These are phyloP conservation scores for Mus pahari DNA, from an alignment of 2,113 vertebrate genomes.

Conservation along the genomic window DNA sequence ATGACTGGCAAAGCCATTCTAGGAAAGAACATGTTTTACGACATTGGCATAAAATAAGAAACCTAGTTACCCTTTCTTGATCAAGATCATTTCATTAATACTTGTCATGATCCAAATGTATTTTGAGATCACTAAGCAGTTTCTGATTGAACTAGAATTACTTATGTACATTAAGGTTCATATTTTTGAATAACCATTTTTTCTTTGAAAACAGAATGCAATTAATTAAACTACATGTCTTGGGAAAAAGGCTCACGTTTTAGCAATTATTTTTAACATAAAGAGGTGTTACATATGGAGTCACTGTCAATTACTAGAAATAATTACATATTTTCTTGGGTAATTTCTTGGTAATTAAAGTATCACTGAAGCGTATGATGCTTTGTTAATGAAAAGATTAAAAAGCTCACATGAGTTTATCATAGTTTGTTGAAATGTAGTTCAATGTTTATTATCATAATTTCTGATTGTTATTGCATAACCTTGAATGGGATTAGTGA, in stretches of 20 bases:
- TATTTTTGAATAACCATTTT: conserved; percentile 57
- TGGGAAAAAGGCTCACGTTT: conserved; percentile 20
- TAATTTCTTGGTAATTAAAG: conserved; percentile 83
- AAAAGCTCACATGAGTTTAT: conserved; percentile 71
- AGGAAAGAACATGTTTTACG: conserved; percentile 16
- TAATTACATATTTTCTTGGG: conserved; percentile 80
- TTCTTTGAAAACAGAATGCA: conserved; percentile 66
- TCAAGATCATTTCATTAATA: conserved; percentile 66
- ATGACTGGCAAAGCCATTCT: conserved; percentile 46
- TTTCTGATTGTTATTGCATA: conserved; percentile 82
- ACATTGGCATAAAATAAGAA: conserved; percentile 15
- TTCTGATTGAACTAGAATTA: conserved; percentile 37
- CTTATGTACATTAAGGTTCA: neutral
- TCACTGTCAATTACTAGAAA: conserved; percentile 77
- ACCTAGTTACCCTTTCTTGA: conserved; percentile 51
- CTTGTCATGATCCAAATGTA: conserved; percentile 33
- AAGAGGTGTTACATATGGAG: conserved; percentile 66
- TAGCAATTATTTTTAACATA: conserved; percentile 74
- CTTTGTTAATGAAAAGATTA: conserved; percentile 79
- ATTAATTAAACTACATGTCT: conserved; percentile 61
- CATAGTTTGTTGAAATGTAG: conserved; percentile 74
- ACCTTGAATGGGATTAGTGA: conserved; percentile 77
- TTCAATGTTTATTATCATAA: conserved; percentile 85
- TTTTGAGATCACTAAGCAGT: conserved; percentile 40
- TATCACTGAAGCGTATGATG: conserved; percentile 79